Evolutionary conservation across 2,113 vertebrate species (phyloP), one percentile per base, ranked within the genome.

Genomic region (Isurus oxyrinchus): DNA sequence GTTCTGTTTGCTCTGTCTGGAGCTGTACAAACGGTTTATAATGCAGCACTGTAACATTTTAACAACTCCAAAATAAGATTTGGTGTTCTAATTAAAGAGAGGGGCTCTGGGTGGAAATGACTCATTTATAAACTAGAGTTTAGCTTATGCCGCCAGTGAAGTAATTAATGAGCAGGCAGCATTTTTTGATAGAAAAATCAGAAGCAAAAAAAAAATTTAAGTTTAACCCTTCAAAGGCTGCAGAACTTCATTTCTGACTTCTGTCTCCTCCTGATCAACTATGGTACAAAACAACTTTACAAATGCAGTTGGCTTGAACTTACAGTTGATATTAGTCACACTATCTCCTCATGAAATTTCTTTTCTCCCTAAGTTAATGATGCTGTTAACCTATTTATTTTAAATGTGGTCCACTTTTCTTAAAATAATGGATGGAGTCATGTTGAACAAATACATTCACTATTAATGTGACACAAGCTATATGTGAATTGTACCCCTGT

Each of bases 1-100:
- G 98, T 97, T 98, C 97, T 98, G 98, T 98, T 98, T 98, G 98
- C 98, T 98, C 98, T 98, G 98, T 98, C 98, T 98, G 98, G 97
- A 98, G 98, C 98, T 98, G 98, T 98, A 98, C 98, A 98, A 98
- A 98, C 98, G 67, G 94, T 95, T 76, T 72, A 53, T 95, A 69
- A 95, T 72, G 44, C 67, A 55, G 44, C 25, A n/a, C 90, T 94
- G 59, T 23, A 94, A 94, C 59, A 94, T 95, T 27, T 95, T 66
- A 72, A 72, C 94, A 72, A 69, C 27, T 95, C 94, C 67, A 95
- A 95, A 72, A 95, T 72, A 95, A 44, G 66, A 95, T 95, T 95
- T 72, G 44, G 94, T 95, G 94, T 53, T 72, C n/a, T 95, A 67
- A 95, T 72, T 49, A 69, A 95, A 95, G 94, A 72, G 40, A 69